Evolutionary conservation across 92 coral and sea anemone genomes (phyloP).

Genomic region (Porites divaricata): DNA sequence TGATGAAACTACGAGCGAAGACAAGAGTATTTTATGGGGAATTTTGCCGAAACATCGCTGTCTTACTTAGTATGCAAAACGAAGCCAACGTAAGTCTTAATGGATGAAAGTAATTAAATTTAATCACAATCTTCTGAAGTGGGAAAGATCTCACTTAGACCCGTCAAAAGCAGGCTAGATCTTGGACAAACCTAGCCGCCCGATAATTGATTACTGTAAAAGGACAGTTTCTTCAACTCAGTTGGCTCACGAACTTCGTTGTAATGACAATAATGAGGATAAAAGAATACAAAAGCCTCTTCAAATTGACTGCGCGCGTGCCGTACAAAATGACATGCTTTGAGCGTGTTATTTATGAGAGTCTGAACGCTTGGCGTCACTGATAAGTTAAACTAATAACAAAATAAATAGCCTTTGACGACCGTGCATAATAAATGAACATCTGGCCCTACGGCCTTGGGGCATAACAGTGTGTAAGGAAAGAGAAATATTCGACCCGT

Average conservation of each 20-base stretch:
- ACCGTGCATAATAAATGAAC: constrained; percentile 69
- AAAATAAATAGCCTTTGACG: constrained; percentile 78
- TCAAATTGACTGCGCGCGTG: constrained; percentile 60
- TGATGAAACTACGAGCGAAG: not conserved
- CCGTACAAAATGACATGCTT: constrained; percentile 47
- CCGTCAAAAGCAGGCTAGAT: constrained; percentile 14
- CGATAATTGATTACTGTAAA: constrained; percentile 28
- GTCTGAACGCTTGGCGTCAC: constrained; percentile 71
- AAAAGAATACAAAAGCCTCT: constrained; percentile 35
- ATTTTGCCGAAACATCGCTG: not conserved
- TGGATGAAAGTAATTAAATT: constrained; percentile 53
- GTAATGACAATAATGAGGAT: not conserved
- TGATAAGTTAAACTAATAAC: constrained; percentile 74
- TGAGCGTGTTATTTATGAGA: constrained; percentile 40
- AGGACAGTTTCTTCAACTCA: constrained; percentile 9
- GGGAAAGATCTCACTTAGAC: constrained; percentile 29
- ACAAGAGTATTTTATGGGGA: not conserved
- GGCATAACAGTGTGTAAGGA: constrained; percentile 32
- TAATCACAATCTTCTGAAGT: constrained; percentile 46
- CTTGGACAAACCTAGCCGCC: constrained; percentile 17
- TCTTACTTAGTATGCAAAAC: constrained; percentile 37
- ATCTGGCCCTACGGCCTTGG: constrained; percentile 58
- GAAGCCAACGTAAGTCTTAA: constrained; percentile 31
- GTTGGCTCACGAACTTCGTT: constrained; percentile 21
- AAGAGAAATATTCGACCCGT: constrained; percentile 19